Conservation (phyloP, 2,113 vertebrate genomes). For the Saguinus imperator region DNA sequence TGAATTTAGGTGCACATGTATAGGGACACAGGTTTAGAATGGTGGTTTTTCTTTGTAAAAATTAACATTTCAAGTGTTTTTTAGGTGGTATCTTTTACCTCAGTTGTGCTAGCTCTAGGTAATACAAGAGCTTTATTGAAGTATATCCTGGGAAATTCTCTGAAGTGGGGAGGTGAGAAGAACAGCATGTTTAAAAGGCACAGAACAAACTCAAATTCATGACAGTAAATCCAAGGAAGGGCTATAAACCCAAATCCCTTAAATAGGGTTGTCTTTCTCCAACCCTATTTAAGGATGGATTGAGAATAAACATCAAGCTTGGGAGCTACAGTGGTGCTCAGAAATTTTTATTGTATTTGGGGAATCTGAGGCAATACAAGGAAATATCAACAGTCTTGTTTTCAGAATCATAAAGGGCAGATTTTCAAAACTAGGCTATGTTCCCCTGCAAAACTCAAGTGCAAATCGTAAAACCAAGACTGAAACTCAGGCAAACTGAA, state of each 20-base stretch:
- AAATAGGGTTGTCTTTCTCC: background rate
- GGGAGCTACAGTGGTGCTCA: background rate
- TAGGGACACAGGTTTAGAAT: background rate
- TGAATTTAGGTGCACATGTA: background rate
- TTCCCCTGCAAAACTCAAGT: background rate
- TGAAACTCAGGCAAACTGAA: background rate
- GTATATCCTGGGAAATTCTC: background rate
- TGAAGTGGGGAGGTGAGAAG: background rate
- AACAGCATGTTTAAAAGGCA: background rate
- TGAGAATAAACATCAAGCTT: background rate
- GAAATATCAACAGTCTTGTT: background rate
- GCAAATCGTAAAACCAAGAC: background rate
- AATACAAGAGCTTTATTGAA: background rate
- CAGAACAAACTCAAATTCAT: background rate
- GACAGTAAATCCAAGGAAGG: background rate
- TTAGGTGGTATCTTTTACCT: background rate
- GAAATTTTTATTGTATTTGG: background rate
- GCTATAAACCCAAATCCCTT: background rate
- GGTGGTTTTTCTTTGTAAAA: background rate
- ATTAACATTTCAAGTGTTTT: background rate
- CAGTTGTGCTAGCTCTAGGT: background rate
- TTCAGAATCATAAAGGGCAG: background rate
- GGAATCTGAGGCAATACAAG: background rate
- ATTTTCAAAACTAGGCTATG: background rate
- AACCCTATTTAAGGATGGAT: accelerated